Conservation (phyloP, 2,797 vertebrate genomes). For the Cossypha heuglini region DNA sequence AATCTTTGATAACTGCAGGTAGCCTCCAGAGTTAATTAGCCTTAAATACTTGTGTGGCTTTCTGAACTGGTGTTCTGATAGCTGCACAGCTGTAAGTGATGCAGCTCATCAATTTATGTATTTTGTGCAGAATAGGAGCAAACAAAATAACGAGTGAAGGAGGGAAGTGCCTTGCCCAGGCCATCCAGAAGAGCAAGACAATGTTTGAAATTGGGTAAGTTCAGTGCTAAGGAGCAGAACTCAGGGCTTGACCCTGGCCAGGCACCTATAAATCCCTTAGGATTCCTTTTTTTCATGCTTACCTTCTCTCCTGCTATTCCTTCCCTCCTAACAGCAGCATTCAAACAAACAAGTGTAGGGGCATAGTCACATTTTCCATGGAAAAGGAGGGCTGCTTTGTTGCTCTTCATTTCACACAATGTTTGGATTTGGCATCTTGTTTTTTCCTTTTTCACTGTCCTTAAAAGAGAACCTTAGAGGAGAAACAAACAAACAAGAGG, state of each 20-base stretch:
- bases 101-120: background rate
- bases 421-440: background rate
- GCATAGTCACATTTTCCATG: background rate
- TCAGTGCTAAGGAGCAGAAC: background rate
- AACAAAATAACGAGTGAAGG: slow-evolving; percentile 88
- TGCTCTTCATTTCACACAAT: background rate
- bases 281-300: background rate
- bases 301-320: background rate
- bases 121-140: slow-evolving; percentile 83
- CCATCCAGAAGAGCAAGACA: slow-evolving; percentile 85
- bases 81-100: background rate
- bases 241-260: background rate
- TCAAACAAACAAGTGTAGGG: background rate
- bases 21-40: background rate
- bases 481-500: background rate
- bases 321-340: accelerated
- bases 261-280: background rate
- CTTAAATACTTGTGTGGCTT: background rate
- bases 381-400: background rate
- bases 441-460: background rate
- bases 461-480: background rate
- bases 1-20: background rate
- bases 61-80: background rate
- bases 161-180: slow-evolving; percentile 82
- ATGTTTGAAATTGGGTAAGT: slow-evolving; percentile 91